Conservation (phyloP, 2,888 invertebrate genomes). For the Anagyrus pseudococci region DNA sequence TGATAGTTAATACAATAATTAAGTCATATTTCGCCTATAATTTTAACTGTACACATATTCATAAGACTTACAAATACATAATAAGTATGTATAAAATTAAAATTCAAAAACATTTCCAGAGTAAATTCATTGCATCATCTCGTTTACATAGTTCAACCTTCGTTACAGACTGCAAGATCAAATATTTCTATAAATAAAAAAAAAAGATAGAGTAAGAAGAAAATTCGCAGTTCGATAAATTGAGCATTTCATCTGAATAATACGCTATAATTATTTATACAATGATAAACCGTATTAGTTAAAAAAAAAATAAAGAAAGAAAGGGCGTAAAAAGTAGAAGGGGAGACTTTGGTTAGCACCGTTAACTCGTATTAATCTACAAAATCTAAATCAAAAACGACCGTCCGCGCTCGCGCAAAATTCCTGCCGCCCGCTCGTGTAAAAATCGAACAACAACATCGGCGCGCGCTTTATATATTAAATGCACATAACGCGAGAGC, state of each 20-base stretch:
- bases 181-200: constrained; percentile 6
- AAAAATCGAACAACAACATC: too few species aligned
- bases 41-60: constrained; percentile 27
- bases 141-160: neutral
- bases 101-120: constrained; percentile 6
- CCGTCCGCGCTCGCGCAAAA: too few species aligned
- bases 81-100: constrained; percentile 22
- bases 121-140: constrained; percentile 12
- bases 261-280: constrained; percentile 24
- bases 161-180: neutral
- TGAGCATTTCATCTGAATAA: neutral
- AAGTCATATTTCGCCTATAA: constrained; percentile 28
- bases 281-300: constrained; percentile 32
- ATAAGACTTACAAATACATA: constrained; percentile 14
- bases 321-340: too few species aligned
- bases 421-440: too few species aligned
- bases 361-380: constrained; percentile 24
- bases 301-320: constrained; percentile 25
- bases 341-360: constrained; percentile 45
- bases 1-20: constrained; percentile 18
- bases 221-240: neutral
- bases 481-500: too few species aligned
- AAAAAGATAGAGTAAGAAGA: too few species aligned
- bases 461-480: too few species aligned
- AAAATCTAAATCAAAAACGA: too few species aligned